These are phyloP conservation scores for Spialia ferax DNA, from an alignment of 2,888 invertebrate species.

Conservation along the genomic window DNA sequence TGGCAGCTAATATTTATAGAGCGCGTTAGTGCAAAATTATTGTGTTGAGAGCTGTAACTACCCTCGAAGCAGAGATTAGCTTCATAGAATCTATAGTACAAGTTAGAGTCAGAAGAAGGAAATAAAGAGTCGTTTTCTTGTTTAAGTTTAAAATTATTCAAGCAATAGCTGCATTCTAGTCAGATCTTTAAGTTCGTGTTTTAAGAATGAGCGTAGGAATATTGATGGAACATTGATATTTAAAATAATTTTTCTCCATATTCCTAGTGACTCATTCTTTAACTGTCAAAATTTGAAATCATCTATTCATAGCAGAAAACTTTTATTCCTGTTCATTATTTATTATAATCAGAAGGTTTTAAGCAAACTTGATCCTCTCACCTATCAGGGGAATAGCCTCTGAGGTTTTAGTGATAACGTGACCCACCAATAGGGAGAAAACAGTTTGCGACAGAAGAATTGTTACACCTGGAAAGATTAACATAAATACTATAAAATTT, in stretches of 20 bases:
- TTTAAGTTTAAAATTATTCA: constrained; percentile 65
- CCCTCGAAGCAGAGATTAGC: constrained; percentile 51
- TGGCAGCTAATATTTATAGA: constrained; percentile 50
- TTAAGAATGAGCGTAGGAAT: constrained; percentile 74
- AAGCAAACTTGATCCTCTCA: constrained; percentile 81
- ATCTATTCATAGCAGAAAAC: constrained; percentile 56
- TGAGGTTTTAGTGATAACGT: constrained; percentile 99
- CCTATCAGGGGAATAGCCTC: constrained; percentile 99
- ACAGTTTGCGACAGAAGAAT: constrained; percentile 99
- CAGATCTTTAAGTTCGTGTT: constrained; percentile 67
- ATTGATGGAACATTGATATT: constrained; percentile 59
- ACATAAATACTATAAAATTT: constrained; percentile 79
- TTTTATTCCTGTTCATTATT: constrained; percentile 56
- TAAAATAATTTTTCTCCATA: constrained; percentile 56
- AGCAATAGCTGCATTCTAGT: constrained; percentile 74
- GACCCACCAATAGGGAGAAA: constrained; percentile 99
- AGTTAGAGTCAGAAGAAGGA: constrained; percentile 62
- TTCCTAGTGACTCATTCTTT: constrained; percentile 68
- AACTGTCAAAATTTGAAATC: constrained; percentile 53
- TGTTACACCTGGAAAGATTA: constrained; percentile 97
- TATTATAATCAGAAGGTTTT: constrained; percentile 51
- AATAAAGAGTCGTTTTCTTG: constrained; percentile 66
- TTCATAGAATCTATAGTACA: constrained; percentile 66
- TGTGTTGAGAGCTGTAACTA: constrained; percentile 61
- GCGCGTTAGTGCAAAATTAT: constrained; percentile 73